Evolutionary conservation across 1,140 invertebrate genomes (phyloP), one percentile per base, ranked within the genome.

Genomic region (Thaumatotibia leucotreta): DNA sequence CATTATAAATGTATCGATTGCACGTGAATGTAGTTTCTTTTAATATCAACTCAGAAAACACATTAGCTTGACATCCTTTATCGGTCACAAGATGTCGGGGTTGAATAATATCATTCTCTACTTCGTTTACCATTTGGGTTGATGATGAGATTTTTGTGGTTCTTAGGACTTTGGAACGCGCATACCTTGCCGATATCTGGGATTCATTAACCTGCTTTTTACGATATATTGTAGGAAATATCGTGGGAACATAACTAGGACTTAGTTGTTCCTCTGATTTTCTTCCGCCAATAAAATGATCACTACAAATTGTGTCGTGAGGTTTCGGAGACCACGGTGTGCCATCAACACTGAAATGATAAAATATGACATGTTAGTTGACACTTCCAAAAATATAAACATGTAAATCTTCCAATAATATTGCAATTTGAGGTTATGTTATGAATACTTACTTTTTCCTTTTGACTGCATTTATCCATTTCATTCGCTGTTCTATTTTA

Each of bases 231-330:
- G 23, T 6, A 58, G 52, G 52, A 58, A 58, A 58, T 58, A 58
- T 9, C 11, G 2, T 58, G 6, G 68, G 73, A 17, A 64, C 63
- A 54, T 75, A 75, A 29, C 61, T 64, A 2, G 70, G 70, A 70
- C 68, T 75, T 39, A 20, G 35, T 31, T 68, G 10, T 32, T 67
- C 63, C 17, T 69, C 65, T 1, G 63, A 61, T 64, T 70, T 75
- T 66, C 45, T 31, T 32, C 50, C 58, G 31, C 62, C 65, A 58
- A 75, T 65, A 66, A 72, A 72, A 65, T 75, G 73, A 2, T 63
- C 73, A 67, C 67, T 72, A 35, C 69, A 74, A 27, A 74, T 72
- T 14, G 29, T 23, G 65, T 68, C 63, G 2, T 17, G 35, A 52
- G 61, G 22, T 32, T 67, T 74, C 54, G 70, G 69, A 49, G 9